These are phyloP conservation scores for Acromyrmex echinatior DNA, from an alignment of 1,140 invertebrate genomes.

Conservation along the genomic window DNA sequence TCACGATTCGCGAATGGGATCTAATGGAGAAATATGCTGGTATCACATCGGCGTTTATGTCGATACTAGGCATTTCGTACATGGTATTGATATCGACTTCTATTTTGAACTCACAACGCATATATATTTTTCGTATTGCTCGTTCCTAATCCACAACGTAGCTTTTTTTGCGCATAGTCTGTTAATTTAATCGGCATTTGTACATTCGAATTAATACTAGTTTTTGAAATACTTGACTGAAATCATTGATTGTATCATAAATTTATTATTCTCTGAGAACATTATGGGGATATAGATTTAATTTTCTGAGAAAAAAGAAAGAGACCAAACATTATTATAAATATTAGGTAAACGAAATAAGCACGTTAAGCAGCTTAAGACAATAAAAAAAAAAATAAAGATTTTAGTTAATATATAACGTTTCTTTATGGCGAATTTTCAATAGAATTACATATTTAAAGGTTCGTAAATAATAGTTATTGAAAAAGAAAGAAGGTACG, in stretches of 20 bases:
- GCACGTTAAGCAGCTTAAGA: no score
- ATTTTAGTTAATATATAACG: no score
- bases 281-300: no score
- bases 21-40: background rate
- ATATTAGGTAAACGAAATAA: no score
- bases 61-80: constrained; percentile 34
- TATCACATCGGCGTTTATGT: background rate
- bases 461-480: no score
- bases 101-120: constrained; percentile 26
- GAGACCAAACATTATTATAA: no score
- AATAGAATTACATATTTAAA: no score
- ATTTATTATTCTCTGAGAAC: no score
- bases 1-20: background rate
- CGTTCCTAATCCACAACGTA: constrained; percentile 11
- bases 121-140: constrained; percentile 38
- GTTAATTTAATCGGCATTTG: constrained; percentile 1
- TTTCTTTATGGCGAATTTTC: no score
- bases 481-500: no score
- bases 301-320: no score
- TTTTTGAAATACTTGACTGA: constrained; percentile 11
- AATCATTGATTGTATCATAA: background rate
- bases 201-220: constrained; percentile 23
- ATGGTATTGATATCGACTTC: constrained; percentile 51
- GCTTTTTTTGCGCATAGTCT: constrained; percentile 33
- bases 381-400: no score